Evolutionary conservation across 2,888 invertebrate species (phyloP).

Genomic region (Ganaspis brasiliensis): DNA sequence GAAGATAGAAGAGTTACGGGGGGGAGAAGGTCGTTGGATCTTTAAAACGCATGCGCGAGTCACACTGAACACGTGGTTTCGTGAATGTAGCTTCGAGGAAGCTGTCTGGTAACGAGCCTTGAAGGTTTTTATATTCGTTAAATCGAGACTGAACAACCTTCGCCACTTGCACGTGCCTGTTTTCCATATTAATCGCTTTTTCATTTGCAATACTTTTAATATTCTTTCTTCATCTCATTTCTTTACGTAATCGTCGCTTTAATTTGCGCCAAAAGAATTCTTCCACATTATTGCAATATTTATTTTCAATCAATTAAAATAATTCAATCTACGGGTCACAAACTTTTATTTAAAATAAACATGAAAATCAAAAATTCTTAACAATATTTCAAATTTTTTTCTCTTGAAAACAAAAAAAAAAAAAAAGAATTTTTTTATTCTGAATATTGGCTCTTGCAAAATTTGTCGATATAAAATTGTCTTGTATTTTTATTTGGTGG

Average conservation of each 20-base stretch:
- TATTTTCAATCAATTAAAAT: too few relatives aligned
- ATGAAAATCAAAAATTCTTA: too few relatives aligned
- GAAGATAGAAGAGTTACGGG: background rate
- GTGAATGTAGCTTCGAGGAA: slow-evolving; percentile 30
- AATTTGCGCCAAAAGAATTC: background rate
- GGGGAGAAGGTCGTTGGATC: slow-evolving; percentile 41
- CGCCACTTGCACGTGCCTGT: background rate
- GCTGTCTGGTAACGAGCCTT: slow-evolving; percentile 51
- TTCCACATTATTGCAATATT: background rate
- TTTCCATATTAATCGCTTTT: slow-evolving; percentile 23
- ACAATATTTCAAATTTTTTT: too few relatives aligned
- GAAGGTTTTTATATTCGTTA: slow-evolving; percentile 19
- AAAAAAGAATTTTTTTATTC: too few relatives aligned
- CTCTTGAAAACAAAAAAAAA: too few relatives aligned
- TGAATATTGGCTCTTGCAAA: too few relatives aligned
- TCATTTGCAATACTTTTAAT: slow-evolving; percentile 46
- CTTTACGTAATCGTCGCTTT: slow-evolving; percentile 22
- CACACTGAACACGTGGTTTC: slow-evolving; percentile 59
- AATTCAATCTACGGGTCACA: too few relatives aligned
- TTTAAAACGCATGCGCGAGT: slow-evolving; percentile 54
- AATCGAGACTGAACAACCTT: slow-evolving; percentile 23
- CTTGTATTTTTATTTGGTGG: too few relatives aligned
- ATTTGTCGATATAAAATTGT: too few relatives aligned
- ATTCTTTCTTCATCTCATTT: slow-evolving; percentile 30
- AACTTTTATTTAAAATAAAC: too few relatives aligned